Evolutionary conservation across 2,113 vertebrate genomes (phyloP), one percentile per base, ranked within the genome.

Genomic region (Salvelinus sp.): DNA sequence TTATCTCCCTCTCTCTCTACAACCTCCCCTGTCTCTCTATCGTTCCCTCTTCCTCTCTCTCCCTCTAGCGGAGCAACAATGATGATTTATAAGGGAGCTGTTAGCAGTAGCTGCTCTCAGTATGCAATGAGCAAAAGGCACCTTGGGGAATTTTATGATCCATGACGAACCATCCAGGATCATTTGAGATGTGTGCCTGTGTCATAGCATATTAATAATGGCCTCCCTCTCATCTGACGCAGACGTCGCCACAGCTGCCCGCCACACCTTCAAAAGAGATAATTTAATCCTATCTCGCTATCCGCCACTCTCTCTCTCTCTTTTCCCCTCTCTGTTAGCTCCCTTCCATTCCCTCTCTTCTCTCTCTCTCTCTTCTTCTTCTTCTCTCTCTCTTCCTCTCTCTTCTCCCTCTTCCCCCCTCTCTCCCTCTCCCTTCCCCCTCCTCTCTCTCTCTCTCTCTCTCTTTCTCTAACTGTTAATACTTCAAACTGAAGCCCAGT

Each of bases 61-160:
- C 9, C 20, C 54, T 75, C 77, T 73, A 66, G 70, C 57, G 16
- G 81, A 81, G 76, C 62, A 25, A 20, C 78, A 16, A 64, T 88
- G 90, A 90, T 90, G 90, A 90, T 90, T 92, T 89, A 91, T 88
- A 77, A 27, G 72, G 71, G 48, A 70, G 74, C 75, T 76, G 80
- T n/a, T 77, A 13, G 68, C 68, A 10, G 81, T 10, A 28, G 72
- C 67, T 48, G 69, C 83, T 83, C 83, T 92, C 87, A 87, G 81
- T 88, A 83, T 80, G 83, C 72, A 6, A 85, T 84, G 88, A 90
- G 86, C 69, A 74, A 92, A 93, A 92, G 92, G 91, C 91, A 91
- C 92, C 91, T 92, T 91, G 91, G 90, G 90, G 89, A 87, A 85
- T 91, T 92, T 92, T 92, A 92, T 90, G 91, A 91, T 89, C 91